These are phyloP conservation scores for Drosophila rufa DNA, from an alignment of 1,140 invertebrate species.

Conservation along the genomic window DNA sequence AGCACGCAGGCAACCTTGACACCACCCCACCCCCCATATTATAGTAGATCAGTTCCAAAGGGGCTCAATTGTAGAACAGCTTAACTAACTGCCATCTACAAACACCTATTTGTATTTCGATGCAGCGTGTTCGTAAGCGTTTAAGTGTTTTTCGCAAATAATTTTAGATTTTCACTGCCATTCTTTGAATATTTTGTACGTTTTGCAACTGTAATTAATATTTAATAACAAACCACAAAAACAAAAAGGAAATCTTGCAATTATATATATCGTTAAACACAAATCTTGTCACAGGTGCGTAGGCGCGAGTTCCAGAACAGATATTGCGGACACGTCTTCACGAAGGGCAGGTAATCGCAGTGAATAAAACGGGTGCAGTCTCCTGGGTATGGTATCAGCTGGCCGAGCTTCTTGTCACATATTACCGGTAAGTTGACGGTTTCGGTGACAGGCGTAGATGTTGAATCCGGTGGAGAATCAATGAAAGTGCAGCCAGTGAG, in stretches of 20 bases:
- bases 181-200: constrained; percentile 55
- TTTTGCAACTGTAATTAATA: constrained; percentile 73
- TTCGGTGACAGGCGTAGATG: not conserved
- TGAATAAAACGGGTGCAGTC: constrained; percentile 57
- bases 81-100: constrained; percentile 40
- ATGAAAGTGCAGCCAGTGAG: not conserved
- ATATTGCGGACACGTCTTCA: constrained; percentile 52
- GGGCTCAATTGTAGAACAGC: constrained; percentile 60
- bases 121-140: constrained; percentile 55
- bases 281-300: constrained; percentile 62
- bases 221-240: constrained; percentile 64
- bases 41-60: constrained; percentile 46
- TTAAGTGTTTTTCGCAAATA: constrained; percentile 63
- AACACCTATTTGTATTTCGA: constrained; percentile 61
- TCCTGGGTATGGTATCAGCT: constrained; percentile 50
- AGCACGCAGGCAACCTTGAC: not conserved
- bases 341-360: constrained; percentile 64
- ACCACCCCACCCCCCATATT: constrained; percentile 22
- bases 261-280: constrained; percentile 20
- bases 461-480: not conserved
- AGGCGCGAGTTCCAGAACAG: constrained; percentile 64
- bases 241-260: not conserved
- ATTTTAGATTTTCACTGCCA: constrained; percentile 63
- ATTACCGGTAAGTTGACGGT: not conserved
- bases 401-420: constrained; percentile 29